Percentiles rank a stretch among this genome's conserved stretches.
Evolutionary conservation across 1,140 invertebrate genomes (phyloP).

Genomic region (Maconellicoccus hirsutus): DNA sequence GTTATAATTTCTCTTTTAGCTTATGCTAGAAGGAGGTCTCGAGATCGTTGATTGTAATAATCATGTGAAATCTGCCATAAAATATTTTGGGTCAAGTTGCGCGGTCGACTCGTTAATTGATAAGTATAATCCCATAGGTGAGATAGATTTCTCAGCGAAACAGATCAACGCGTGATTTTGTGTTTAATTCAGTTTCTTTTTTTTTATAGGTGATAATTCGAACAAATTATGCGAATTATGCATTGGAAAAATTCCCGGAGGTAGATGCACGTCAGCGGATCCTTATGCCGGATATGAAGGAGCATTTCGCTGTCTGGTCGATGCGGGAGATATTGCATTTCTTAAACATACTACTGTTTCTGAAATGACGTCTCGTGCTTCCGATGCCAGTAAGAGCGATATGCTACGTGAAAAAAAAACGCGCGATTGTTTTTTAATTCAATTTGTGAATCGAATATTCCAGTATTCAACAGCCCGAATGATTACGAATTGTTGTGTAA

Average conservation of each 20-base stretch:
- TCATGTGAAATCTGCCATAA: conserved; percentile 82
- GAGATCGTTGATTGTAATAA: conserved; percentile 89
- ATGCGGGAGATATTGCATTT: conserved; percentile 84
- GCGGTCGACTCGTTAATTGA: conserved; percentile 82
- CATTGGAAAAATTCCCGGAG: conserved; percentile 58
- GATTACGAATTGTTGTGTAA: conserved; percentile 77
- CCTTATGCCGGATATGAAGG: conserved; percentile 83
- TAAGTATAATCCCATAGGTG: conserved; percentile 88
- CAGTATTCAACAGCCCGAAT: conserved; percentile 47
- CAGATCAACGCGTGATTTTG: too few relatives aligned
- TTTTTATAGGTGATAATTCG: conserved; percentile 55
- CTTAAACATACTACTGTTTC: conserved; percentile 72
- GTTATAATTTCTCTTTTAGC: conserved; percentile 38
- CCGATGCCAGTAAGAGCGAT: conserved; percentile 44
- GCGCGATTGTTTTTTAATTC: too few relatives aligned
- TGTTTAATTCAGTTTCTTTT: background rate
- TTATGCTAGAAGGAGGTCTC: conserved; percentile 68
- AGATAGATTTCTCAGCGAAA: conserved; percentile 28
- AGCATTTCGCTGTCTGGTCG: conserved; percentile 75
- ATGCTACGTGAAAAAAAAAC: too few relatives aligned
- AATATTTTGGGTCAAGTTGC: conserved; percentile 83
- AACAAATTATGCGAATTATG: conserved; percentile 74
- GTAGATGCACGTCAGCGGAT: conserved; percentile 73
- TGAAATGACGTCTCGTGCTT: conserved; percentile 48
- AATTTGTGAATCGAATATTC: conserved; percentile 23